A percentile compares a stretch with the other conserved stretches of the same genome.
phyloP scores from a whole-genome alignment of 1,140 invertebrate species.

The Bombus soroeensis region DNA sequence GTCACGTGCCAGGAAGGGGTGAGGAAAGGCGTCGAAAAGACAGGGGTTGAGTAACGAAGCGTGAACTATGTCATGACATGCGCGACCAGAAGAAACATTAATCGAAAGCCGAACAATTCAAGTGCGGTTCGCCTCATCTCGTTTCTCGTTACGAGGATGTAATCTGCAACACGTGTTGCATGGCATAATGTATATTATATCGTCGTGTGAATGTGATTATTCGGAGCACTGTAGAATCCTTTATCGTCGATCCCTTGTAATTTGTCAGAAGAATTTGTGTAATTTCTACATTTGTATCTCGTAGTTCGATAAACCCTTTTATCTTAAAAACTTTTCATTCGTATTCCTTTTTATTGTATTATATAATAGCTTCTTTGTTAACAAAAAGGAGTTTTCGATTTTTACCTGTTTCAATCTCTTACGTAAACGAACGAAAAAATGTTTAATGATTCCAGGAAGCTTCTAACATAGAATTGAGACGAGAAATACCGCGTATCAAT shows the following conservation, averaged over 20 bases:
- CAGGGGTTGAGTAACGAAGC: conserved; percentile 66
- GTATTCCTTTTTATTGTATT: background rate
- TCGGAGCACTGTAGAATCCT: background rate
- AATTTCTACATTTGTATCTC: background rate
- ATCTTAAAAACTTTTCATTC: background rate
- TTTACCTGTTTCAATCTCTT: background rate
- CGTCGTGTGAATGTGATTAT: background rate
- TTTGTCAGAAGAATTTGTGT: conserved; percentile 5
- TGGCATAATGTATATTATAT: conserved; percentile 9
- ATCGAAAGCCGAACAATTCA: conserved; percentile 53
- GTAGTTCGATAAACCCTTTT: background rate
- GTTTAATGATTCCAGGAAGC: no score
- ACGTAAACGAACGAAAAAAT: no score
- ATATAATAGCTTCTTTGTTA: background rate
- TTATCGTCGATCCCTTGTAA: background rate
- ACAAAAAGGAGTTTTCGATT: background rate
- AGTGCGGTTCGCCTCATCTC: conserved; percentile 25
- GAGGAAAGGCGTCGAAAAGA: conserved; percentile 20
- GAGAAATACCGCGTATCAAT: no score
- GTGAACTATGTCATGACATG: conserved; percentile 78
- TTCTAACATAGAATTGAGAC: no score
- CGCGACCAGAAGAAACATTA: conserved; percentile 61
- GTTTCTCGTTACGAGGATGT: background rate
- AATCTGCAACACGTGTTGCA: conserved; percentile 26
- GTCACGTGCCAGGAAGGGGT: conserved; percentile 29